Percentiles rank a stretch among this genome's conserved stretches.
Evolutionary conservation across 2,888 invertebrate species (phyloP).

Genomic region (Orgyia antiqua): DNA sequence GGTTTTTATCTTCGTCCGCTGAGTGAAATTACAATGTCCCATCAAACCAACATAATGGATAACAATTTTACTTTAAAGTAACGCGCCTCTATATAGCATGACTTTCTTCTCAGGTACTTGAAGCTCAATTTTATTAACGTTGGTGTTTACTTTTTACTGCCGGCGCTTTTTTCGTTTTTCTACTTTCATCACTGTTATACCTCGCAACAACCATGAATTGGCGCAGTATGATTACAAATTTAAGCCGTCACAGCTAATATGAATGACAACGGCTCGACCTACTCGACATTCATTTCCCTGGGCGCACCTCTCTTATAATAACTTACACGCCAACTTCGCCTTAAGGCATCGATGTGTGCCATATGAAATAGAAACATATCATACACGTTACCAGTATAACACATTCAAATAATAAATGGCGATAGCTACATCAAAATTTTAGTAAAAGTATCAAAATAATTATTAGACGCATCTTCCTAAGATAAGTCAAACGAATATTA

Average conservation of each 20-base stretch:
- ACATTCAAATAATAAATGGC: too few species aligned
- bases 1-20: conserved; percentile 16
- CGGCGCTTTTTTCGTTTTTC: conserved; percentile 44
- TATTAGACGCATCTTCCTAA: too few species aligned
- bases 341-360: conserved; percentile 57
- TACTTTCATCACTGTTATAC: conserved; percentile 43
- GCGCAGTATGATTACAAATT: conserved; percentile 72
- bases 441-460: too few species aligned
- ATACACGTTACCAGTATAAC: not conserved
- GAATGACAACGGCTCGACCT: conserved; percentile 75
- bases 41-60: conserved; percentile 25
- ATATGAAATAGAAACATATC: not conserved
- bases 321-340: conserved; percentile 71
- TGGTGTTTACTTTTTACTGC: conserved; percentile 43
- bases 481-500: too few species aligned
- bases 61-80: conserved; percentile 37
- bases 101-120: conserved; percentile 34
- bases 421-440: too few species aligned
- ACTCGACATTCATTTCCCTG: conserved; percentile 76
- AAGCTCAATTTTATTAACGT: conserved; percentile 41
- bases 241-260: conserved; percentile 75
- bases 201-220: conserved; percentile 54
- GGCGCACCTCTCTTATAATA: conserved; percentile 77
- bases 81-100: conserved; percentile 31
- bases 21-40: conserved; percentile 22